Percentiles rank a stretch among this genome's conserved stretches.
phyloP scores from a whole-genome alignment of 2,888 invertebrate species.

The Macrosoma leucophasiata region DNA sequence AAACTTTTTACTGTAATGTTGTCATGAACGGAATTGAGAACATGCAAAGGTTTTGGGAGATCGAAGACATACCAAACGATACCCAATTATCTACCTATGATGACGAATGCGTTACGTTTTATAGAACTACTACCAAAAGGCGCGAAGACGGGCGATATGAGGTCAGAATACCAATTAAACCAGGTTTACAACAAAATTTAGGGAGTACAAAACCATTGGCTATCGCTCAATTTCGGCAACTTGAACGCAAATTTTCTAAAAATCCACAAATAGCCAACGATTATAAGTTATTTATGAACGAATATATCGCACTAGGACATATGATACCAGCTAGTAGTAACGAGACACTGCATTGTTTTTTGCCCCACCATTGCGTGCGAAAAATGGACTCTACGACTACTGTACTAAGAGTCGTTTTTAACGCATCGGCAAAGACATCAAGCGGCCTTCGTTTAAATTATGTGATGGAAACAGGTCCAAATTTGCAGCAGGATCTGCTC shows the following conservation, averaged over 20 bases:
- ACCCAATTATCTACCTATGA: constrained; percentile 6
- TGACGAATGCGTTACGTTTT: constrained; percentile 6
- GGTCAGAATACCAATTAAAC: constrained; percentile 17
- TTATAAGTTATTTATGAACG: constrained; percentile 20
- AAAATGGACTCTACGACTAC: constrained; percentile 11
- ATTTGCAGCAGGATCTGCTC: constrained; percentile 19
- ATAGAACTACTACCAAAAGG: constrained; percentile 9
- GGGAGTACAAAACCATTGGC: constrained; percentile 19
- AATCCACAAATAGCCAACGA: constrained; percentile 8
- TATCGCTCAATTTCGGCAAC: constrained; percentile 21
- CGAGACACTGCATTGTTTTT: too few relatives aligned
- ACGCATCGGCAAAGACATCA: constrained; percentile 8
- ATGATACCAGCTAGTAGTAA: too few relatives aligned
- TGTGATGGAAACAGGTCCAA: constrained; percentile 4
- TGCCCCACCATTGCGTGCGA: constrained; percentile 13
- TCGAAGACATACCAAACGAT: constrained; percentile 8
- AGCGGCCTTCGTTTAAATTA: constrained; percentile 12
- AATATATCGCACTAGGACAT: constrained; percentile 17
- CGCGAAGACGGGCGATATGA: constrained; percentile 16
- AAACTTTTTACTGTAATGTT: constrained; percentile 10
- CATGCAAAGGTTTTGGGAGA: constrained; percentile 11
- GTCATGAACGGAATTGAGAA: constrained; percentile 1
- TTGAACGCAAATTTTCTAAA: constrained; percentile 18
- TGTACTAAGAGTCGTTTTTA: constrained; percentile 11
- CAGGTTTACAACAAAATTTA: constrained; percentile 11